Evolutionary conservation across 2,113 vertebrate species (phyloP).

Genomic region (Zosterops pallidus): DNA sequence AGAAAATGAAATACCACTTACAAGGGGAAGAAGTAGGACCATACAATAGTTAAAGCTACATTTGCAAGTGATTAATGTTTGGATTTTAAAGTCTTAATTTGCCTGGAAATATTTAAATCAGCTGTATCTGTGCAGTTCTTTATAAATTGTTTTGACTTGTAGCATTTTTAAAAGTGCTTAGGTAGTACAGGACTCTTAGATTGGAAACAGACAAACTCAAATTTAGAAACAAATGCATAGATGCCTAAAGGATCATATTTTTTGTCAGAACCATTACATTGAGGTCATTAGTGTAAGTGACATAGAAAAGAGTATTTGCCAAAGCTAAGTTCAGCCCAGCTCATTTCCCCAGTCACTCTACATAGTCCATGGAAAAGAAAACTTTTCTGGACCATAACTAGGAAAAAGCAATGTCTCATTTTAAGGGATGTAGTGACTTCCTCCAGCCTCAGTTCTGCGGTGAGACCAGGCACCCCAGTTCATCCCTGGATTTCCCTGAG

Average conservation of each 20-base stretch:
- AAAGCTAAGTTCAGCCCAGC: not conserved
- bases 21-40: not conserved
- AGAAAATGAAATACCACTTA: not conserved
- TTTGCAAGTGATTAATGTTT: not conserved
- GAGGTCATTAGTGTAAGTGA: not conserved
- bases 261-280: not conserved
- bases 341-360: not conserved
- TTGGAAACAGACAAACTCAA: not conserved
- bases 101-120: not conserved
- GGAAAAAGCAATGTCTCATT: rapidly evolving
- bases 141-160: rapidly evolving
- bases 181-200: not conserved
- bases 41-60: not conserved
- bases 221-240: not conserved
- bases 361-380: not conserved
- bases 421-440: not conserved
- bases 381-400: not conserved
- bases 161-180: not conserved
- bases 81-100: not conserved
- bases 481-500: not conserved
- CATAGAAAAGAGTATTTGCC: not conserved
- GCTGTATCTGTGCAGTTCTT: not conserved
- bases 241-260: not conserved
- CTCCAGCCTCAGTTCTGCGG: not conserved
- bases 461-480: rapidly evolving